Evolutionary conservation across 2,888 invertebrate species (phyloP).

Genomic region (Slavum lentiscoides): DNA sequence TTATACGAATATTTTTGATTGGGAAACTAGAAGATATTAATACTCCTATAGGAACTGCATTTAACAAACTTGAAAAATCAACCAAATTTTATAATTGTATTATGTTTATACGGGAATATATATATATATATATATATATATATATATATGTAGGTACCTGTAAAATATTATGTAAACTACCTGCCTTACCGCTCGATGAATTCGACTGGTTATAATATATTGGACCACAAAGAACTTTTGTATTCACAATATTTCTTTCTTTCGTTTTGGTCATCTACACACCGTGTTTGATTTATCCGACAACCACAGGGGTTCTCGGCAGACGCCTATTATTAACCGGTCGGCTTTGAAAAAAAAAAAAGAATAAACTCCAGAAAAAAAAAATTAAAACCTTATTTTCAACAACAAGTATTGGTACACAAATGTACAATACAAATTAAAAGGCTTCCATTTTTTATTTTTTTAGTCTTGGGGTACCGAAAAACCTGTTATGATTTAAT

Average conservation of each 20-base stretch:
- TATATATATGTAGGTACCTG: no score
- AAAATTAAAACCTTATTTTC: constrained; percentile 27
- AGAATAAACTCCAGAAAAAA: constrained; percentile 25
- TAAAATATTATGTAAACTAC: neutral
- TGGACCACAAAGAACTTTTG: neutral
- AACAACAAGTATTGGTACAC: constrained; percentile 21
- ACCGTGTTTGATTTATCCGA: constrained; percentile 46
- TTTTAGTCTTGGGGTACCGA: constrained; percentile 34
- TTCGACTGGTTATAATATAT: neutral
- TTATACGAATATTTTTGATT: no score
- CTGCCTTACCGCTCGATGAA: neutral
- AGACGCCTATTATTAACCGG: constrained; percentile 47
- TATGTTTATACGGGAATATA: no score
- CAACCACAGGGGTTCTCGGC: constrained; percentile 45
- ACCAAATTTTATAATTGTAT: no score
- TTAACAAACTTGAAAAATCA: no score
- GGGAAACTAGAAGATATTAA: no score
- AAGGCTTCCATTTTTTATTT: constrained; percentile 27
- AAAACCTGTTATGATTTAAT: constrained; percentile 52
- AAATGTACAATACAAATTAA: constrained; percentile 42
- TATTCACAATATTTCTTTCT: constrained; percentile 19
- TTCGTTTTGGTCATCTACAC: constrained; percentile 9
- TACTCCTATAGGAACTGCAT: no score
- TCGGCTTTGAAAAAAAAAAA: constrained; percentile 31
- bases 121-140: no score